Evolutionary conservation across 2,888 invertebrate genomes (phyloP).

Genomic region (Sicus ferrugineus): DNA sequence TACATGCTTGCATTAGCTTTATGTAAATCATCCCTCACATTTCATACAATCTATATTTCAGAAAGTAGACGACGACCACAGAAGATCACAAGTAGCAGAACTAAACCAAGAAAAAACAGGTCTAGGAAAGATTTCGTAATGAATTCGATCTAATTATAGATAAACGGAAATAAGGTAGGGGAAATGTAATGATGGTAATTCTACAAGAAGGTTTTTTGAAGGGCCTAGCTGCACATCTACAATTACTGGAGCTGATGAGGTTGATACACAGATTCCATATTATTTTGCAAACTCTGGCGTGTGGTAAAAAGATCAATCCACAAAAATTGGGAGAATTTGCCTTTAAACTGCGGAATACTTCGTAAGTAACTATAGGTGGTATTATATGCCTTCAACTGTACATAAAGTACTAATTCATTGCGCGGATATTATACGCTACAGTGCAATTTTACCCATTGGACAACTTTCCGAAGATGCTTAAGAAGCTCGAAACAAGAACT

Average conservation of each 20-base stretch:
- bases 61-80: not conserved
- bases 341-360: not conserved
- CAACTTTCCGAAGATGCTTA: not conserved
- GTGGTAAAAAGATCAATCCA: not conserved
- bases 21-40: slow-evolving; percentile 16
- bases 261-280: not conserved
- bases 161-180: not conserved
- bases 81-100: not conserved
- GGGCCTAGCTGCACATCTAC: slow-evolving; percentile 9
- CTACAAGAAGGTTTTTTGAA: slow-evolving; percentile 29
- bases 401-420: not conserved
- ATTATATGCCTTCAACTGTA: no score
- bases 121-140: not conserved
- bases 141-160: not conserved
- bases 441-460: no score
- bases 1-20: slow-evolving; percentile 27
- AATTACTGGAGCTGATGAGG: not conserved
- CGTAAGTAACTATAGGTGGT: no score
- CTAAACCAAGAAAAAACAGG: not conserved
- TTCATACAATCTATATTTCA: not conserved
- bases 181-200: slow-evolving; percentile 3
- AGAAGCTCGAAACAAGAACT: not conserved
- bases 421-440: not conserved
- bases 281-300: slow-evolving; percentile 2
- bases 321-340: not conserved